Evolutionary conservation across 2,797 vertebrate genomes (phyloP).

Genomic region (Gymnothorax javanicus): DNA sequence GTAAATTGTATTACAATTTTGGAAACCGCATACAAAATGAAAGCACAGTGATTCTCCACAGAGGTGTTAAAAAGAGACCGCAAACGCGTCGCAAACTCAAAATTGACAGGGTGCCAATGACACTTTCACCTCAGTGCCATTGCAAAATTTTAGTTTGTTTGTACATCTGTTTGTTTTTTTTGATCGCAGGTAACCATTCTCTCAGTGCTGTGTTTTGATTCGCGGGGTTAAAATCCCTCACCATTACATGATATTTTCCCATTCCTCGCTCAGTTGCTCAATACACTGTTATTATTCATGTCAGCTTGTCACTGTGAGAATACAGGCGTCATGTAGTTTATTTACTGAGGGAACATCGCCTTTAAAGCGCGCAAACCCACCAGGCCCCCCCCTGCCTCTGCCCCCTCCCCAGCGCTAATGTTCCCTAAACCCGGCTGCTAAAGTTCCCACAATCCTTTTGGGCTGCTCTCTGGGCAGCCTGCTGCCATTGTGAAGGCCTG

Average conservation of each 20-base stretch:
- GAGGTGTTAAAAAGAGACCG: neutral
- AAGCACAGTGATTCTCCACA: neutral
- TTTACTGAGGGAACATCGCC: neutral
- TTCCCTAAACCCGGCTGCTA: constrained; percentile 51
- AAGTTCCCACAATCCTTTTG: constrained; percentile 16
- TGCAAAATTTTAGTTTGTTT: constrained; percentile 57
- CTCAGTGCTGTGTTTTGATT: constrained; percentile 56
- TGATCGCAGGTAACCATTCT: constrained; percentile 52
- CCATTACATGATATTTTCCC: neutral
- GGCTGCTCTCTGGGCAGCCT: constrained; percentile 68
- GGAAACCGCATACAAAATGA: neutral
- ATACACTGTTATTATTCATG: neutral
- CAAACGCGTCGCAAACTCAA: neutral
- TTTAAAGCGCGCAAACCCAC: neutral
- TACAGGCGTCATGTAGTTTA: neutral
- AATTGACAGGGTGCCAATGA: constrained; percentile 29
- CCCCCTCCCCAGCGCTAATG: neutral
- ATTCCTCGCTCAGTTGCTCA: neutral
- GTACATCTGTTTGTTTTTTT: constrained; percentile 27
- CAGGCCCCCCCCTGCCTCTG: neutral
- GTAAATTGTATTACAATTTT: constrained; percentile 45
- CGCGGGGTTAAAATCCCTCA: constrained; percentile 7
- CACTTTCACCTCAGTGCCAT: constrained; percentile 36
- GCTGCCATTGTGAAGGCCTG: constrained; percentile 69
- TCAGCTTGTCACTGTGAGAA: neutral